Percentiles rank a stretch among this genome's conserved stretches.
phyloP scores from a whole-genome alignment of 2,888 invertebrate genomes.

The Deilephila porcellus region DNA sequence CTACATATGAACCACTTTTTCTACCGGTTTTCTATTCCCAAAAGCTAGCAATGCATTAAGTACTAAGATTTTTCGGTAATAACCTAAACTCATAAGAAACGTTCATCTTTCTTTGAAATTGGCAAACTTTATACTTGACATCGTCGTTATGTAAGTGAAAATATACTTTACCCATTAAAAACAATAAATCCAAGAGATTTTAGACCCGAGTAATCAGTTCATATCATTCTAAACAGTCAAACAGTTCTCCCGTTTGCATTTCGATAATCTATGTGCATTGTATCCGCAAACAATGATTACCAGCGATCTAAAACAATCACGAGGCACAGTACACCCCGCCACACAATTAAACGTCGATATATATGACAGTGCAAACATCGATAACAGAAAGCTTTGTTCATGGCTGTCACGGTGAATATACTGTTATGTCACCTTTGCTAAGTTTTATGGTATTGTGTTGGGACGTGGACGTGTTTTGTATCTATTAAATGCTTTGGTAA shows the following conservation, averaged over 20 bases:
- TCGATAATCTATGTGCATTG: slow-evolving; percentile 2
- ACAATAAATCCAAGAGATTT: background rate
- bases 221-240: background rate
- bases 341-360: slow-evolving; percentile 16
- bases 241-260: background rate
- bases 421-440: background rate
- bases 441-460: background rate
- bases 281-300: slow-evolving; percentile 4
- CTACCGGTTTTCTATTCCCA: no score
- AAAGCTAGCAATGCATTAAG: no score
- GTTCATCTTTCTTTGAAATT: no score
- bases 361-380: background rate
- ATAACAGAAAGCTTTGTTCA: slow-evolving; percentile 12
- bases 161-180: background rate
- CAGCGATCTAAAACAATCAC: background rate
- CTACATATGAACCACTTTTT: no score
- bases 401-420: background rate
- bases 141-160: no score
- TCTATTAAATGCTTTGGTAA: no score
- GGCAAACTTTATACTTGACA: no score
- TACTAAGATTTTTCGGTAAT: no score
- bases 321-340: background rate
- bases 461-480: no score
- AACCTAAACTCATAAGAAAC: no score
- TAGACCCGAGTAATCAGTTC: background rate